A percentile compares a stretch with the other conserved stretches of the same genome.
Evolutionary conservation across 2,888 invertebrate species (phyloP).

Genomic region (Sturmia bella): DNA sequence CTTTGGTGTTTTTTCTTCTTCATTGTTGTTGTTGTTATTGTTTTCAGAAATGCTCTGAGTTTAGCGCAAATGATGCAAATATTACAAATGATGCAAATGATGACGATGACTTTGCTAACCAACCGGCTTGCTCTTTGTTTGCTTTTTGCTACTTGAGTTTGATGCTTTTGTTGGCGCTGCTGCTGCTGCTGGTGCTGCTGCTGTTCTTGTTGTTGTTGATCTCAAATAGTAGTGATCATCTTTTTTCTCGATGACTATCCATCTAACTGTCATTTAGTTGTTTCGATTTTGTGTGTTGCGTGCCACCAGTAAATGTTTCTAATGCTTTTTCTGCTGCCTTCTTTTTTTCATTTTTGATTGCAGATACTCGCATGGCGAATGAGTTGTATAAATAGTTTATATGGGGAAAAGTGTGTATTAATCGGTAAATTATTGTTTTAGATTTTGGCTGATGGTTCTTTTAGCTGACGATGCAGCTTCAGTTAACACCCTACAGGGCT

Average conservation of each 20-base stretch:
- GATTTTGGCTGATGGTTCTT: slow-evolving; percentile 57
- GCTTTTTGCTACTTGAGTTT: slow-evolving; percentile 45
- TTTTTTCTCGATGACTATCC: slow-evolving; percentile 63
- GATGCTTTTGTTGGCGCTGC: slow-evolving; percentile 34
- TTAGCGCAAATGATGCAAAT: slow-evolving; percentile 36
- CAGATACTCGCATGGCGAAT: background rate
- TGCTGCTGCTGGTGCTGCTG: too few species aligned
- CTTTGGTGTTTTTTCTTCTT: background rate
- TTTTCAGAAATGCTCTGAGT: slow-evolving; percentile 21
- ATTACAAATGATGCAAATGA: slow-evolving; percentile 57
- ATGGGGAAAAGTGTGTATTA: slow-evolving; percentile 62
- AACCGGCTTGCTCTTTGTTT: slow-evolving; percentile 66
- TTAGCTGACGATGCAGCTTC: slow-evolving; percentile 14
- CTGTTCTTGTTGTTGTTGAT: slow-evolving; percentile 51
- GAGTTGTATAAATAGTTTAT: slow-evolving; percentile 10
- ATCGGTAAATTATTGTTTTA: slow-evolving; percentile 67
- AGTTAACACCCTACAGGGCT: background rate
- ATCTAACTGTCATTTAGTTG: slow-evolving; percentile 69
- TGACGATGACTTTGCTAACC: slow-evolving; percentile 67
- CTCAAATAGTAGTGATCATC: slow-evolving; percentile 66
- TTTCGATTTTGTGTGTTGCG: slow-evolving; percentile 62
- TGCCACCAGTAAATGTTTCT: slow-evolving; percentile 63
- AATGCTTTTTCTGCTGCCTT: background rate
- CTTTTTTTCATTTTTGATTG: background rate
- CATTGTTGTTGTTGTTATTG: too few species aligned